phyloP scores from a whole-genome alignment of 2,888 invertebrate genomes.

The Agonopterix heracliana region DNA sequence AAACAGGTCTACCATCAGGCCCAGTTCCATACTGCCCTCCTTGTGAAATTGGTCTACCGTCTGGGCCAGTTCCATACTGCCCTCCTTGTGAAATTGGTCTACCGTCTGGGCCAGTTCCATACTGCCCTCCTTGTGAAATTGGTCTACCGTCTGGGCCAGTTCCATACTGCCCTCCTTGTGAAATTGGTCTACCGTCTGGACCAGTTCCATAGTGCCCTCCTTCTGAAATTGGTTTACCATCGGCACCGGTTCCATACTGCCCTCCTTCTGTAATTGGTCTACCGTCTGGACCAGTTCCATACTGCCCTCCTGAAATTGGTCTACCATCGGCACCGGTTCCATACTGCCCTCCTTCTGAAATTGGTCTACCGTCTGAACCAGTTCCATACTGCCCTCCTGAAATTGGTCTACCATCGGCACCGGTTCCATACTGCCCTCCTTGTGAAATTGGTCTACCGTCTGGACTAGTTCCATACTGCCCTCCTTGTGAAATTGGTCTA shows the following conservation, averaged over 20 bases:
- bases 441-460: too few relatives aligned
- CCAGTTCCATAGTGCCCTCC: background rate
- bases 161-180: background rate
- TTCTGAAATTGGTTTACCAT: background rate
- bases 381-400: too few relatives aligned
- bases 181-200: background rate
- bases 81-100: background rate
- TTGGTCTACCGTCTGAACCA: too few relatives aligned
- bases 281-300: constrained; percentile 1
- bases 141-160: background rate
- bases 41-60: background rate
- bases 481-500: too few relatives aligned
- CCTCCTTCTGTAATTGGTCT: background rate
- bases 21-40: constrained; percentile 11
- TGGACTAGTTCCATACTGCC: too few relatives aligned
- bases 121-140: background rate
- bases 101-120: background rate
- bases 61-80: constrained; percentile 5
- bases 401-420: too few relatives aligned
- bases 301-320: background rate
- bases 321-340: background rate
- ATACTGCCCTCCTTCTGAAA: too few relatives aligned
- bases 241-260: background rate
- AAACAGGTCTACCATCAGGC: background rate
- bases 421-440: too few relatives aligned